phyloP scores from a whole-genome alignment of 2,797 vertebrate species.

The Liparis tanakae region DNA sequence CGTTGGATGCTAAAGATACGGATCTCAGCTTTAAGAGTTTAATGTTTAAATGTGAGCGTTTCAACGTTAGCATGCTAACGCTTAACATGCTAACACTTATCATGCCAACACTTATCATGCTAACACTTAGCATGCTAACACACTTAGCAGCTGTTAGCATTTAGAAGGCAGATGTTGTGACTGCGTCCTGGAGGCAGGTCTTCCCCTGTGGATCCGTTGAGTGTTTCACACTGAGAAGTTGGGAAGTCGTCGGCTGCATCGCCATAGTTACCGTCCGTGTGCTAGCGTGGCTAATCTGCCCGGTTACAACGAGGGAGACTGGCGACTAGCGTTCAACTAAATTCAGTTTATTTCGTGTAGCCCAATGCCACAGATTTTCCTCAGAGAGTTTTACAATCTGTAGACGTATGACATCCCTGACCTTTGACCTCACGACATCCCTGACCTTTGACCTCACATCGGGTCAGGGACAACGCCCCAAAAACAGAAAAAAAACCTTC shows the following conservation, averaged over 20 bases:
- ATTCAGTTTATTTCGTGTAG: no score
- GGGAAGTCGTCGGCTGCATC: constrained; percentile 4
- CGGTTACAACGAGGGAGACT: not conserved
- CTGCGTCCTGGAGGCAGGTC: no score
- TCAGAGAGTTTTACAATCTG: no score
- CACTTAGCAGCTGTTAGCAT: not conserved
- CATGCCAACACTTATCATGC: not conserved
- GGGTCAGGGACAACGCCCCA: no score
- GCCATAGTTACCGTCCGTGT: not conserved
- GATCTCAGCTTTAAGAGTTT: not conserved
- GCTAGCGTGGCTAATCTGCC: constrained; percentile 21
- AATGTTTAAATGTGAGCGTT: not conserved
- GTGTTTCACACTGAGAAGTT: constrained; percentile 3
- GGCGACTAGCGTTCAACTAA: no score
- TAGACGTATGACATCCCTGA: no score
- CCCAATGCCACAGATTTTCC: no score
- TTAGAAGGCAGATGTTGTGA: no score
- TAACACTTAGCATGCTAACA: no score
- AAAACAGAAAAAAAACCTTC: no score
- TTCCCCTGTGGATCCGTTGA: not conserved
- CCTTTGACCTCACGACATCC: no score
- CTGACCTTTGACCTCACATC: no score
- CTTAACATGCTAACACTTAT: not conserved
- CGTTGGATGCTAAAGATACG: not conserved
- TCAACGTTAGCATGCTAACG: not conserved